A percentile compares a stretch with the other conserved stretches of the same genome.
Evolutionary conservation across 2,113 vertebrate species (phyloP).

Genomic region (Caracal caracal): DNA sequence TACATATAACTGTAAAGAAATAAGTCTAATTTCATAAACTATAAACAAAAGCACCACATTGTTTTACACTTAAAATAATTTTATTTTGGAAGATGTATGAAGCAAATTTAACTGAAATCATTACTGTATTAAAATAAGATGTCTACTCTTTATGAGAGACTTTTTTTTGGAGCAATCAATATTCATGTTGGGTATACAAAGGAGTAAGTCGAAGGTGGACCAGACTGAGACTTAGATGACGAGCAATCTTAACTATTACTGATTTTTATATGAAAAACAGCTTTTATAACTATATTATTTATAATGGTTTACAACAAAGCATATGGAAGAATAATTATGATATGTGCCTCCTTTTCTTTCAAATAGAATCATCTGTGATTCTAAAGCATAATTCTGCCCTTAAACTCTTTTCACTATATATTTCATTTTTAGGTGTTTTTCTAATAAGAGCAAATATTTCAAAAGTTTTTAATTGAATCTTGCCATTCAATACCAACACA

Average conservation of each 20-base stretch:
- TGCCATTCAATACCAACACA: background rate
- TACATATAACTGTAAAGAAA: background rate
- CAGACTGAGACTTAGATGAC: background rate
- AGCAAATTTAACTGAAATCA: background rate
- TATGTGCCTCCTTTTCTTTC: background rate
- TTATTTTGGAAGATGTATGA: background rate
- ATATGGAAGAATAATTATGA: background rate
- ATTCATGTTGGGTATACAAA: background rate
- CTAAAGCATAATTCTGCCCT: background rate
- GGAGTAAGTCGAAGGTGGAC: background rate
- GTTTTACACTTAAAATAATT: background rate
- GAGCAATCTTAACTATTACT: background rate
- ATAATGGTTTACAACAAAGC: background rate
- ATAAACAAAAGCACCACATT: background rate
- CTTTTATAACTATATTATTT: background rate
- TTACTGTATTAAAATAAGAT: background rate
- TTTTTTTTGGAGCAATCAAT: background rate
- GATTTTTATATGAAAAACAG: background rate
- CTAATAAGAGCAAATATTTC: slow-evolving; percentile 2
- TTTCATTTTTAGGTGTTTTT: background rate
- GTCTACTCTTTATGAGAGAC: background rate
- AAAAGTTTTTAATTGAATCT: background rate
- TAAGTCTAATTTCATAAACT: background rate
- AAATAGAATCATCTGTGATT: background rate
- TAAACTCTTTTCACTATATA: background rate